phyloP scores from a whole-genome alignment of 1,140 invertebrate species.

The Littorina saxatilis region DNA sequence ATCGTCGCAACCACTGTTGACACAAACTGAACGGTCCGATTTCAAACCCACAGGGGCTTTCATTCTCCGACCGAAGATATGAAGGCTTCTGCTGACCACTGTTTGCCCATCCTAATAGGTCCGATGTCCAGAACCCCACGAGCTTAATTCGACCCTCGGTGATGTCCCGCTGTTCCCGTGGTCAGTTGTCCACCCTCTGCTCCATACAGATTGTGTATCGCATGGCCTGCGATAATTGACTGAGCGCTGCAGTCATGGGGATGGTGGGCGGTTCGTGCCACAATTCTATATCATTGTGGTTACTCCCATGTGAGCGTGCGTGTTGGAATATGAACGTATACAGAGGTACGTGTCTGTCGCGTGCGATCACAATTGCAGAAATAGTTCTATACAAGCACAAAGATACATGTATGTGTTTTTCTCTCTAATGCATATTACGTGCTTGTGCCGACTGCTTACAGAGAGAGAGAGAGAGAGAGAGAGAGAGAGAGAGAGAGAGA shows the following conservation, averaged over 20 bases:
- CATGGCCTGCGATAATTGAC: background rate
- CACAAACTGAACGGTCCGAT: background rate
- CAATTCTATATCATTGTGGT: background rate
- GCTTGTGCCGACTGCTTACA: too few relatives aligned
- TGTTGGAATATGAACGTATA: too few relatives aligned
- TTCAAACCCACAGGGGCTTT: background rate
- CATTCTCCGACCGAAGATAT: background rate
- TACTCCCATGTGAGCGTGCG: too few relatives aligned
- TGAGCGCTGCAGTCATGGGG: background rate
- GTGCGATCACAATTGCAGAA: too few relatives aligned
- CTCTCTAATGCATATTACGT: too few relatives aligned
- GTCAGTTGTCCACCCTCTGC: slow-evolving; percentile 3
- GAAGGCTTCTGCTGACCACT: background rate
- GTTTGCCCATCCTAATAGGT: slow-evolving; percentile 1
- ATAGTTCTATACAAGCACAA: too few relatives aligned
- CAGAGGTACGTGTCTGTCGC: too few relatives aligned
- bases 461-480: too few relatives aligned
- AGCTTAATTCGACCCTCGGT: background rate
- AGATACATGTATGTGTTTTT: too few relatives aligned
- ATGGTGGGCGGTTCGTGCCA: slow-evolving; percentile 11
- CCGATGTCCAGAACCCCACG: background rate
- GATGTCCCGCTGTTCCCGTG: background rate
- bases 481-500: too few relatives aligned
- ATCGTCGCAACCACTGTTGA: slow-evolving; percentile 2
- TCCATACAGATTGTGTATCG: background rate